Conservation (phyloP, 2,797 vertebrate genomes). For the Centropyge bicolor region DNA sequence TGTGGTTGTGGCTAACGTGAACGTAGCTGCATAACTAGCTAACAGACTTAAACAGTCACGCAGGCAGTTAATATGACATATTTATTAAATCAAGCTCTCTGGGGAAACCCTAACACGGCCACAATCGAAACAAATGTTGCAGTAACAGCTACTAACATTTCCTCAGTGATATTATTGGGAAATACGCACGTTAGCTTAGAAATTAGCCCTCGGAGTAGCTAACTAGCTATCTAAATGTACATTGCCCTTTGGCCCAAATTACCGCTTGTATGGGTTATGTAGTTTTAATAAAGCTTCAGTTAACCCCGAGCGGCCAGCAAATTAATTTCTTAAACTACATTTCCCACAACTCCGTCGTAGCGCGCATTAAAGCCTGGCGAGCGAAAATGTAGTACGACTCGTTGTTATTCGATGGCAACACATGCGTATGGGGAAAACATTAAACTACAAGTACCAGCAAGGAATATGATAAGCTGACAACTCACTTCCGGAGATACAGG, state of each 20-base stretch:
- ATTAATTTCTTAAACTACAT: conserved; percentile 46
- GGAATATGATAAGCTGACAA: conserved; percentile 76
- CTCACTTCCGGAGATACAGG: conserved; percentile 86
- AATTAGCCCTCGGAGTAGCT: conserved; percentile 54
- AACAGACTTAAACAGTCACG: conserved; percentile 15
- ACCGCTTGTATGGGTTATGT: conserved; percentile 68
- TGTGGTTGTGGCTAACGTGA: conserved; percentile 31
- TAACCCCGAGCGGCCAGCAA: fast-evolving
- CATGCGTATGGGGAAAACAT: fast-evolving
- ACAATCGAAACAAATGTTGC: background rate
- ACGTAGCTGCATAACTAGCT: conserved; percentile 48
- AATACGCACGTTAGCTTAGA: conserved; percentile 48
- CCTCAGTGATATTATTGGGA: background rate
- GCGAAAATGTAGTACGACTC: conserved; percentile 68
- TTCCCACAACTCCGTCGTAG: conserved; percentile 50
- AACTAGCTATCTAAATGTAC: conserved; percentile 57
- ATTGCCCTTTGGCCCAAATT: conserved; percentile 71
- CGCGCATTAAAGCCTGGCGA: background rate
- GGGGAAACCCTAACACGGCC: background rate
- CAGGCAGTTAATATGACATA: background rate
- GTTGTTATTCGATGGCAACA: background rate
- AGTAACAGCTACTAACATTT: background rate
- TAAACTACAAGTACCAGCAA: conserved; percentile 83
- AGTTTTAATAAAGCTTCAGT: conserved; percentile 62
- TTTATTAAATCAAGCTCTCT: background rate